Base-by-base conservation (phyloP, 1,140 invertebrate species). In the Magallana ariakensis region DNA sequence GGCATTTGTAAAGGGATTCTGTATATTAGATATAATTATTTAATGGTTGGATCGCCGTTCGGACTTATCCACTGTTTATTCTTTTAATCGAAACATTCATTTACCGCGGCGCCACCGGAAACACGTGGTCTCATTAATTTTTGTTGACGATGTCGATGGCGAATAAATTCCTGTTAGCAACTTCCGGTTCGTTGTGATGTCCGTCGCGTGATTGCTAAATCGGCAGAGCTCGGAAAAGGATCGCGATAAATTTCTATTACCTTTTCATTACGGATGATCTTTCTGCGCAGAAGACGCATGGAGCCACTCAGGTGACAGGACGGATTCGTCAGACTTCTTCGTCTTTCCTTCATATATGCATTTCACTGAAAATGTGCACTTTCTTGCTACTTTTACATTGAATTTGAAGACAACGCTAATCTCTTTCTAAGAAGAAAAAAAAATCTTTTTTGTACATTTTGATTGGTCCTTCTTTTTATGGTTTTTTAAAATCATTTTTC, bases 41-140 rank as follows among this genome's bases (percentile, higher is more conserved):
- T 75, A 75, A 75, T 75, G 66, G 66, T 75, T 13, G 22, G 19
- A 75, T 26, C 26, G 66, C 66, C 66, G 66, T 75, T 75, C 66
- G 66, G 66, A 75, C 33, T 75, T 75, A 75, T 26, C 33, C 66
- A 26, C 11, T 75, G 66, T 75, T 75, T 75, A 75, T 75, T 75
- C 66, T 75, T 75, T 75, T 75, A 75, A 75, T 75, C 66, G 66
- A 75, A 75, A 75, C 66, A 75, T 75, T 75, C 66, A 75, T 75
- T 75, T 75, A 75, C 66, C 33, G 66, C 66, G 66, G 66, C 66
- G 66, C 66, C 66, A 75, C 66, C 66, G 66, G 66, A 75, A 75
- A 19, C 66, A 75, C 66, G 66, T 75, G 66, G 11, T 26, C 66
- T 75, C 66, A 75, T 75, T 75, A 75, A 75, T 75, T 75, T 75